Evolutionary conservation across 2,113 vertebrate species (phyloP).

Genomic region (Carassius auratus): DNA sequence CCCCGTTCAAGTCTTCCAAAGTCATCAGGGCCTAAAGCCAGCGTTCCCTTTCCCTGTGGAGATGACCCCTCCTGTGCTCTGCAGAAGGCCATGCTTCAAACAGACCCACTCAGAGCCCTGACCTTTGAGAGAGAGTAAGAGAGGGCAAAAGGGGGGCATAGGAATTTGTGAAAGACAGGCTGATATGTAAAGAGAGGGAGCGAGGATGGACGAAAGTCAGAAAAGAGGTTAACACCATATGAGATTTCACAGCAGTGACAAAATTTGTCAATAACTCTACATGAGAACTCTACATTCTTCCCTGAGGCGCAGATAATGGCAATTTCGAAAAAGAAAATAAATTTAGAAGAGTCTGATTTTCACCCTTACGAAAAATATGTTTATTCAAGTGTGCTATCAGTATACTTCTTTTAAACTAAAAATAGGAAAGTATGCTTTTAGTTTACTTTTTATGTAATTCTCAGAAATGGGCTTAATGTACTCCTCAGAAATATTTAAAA

Average conservation of each 20-base stretch:
- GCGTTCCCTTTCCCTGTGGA: constrained; percentile 31
- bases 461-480: too few species aligned
- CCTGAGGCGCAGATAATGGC: constrained; percentile 33
- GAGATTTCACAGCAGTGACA: constrained; percentile 49
- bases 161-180: constrained; percentile 11
- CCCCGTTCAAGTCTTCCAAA: constrained; percentile 18
- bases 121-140: constrained; percentile 53
- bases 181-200: constrained; percentile 4
- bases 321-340: constrained; percentile 14
- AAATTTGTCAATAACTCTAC: constrained; percentile 53
- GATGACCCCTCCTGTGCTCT: constrained; percentile 44
- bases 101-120: constrained; percentile 53
- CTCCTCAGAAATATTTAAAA: too few species aligned
- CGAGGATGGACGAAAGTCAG: constrained; percentile 5
- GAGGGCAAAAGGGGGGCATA: constrained; percentile 18
- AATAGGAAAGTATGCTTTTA: too few species aligned
- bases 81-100: constrained; percentile 60
- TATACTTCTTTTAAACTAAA: too few species aligned
- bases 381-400: too few species aligned
- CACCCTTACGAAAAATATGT: too few species aligned
- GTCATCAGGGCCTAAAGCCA: constrained; percentile 34
- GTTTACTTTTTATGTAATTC: too few species aligned
- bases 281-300: constrained; percentile 45
- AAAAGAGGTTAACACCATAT: constrained; percentile 29
- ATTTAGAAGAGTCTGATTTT: constrained; percentile 4